Evolutionary conservation across 1,140 invertebrate species (phyloP), one percentile per base, ranked within the genome.

Genomic region (Centruroides sculpturatus): DNA sequence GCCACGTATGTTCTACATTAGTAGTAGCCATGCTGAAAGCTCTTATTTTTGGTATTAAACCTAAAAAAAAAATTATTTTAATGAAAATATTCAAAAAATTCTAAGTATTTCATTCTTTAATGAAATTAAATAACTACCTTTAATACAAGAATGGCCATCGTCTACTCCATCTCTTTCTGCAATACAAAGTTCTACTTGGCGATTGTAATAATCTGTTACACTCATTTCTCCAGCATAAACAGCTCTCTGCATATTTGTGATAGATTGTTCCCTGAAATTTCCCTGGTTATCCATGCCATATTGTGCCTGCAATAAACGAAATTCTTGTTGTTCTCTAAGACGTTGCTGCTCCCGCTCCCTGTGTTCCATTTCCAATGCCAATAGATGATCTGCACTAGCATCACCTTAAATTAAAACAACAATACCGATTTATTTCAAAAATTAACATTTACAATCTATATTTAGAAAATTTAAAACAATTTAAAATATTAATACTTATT

Each of bases 271-370:
- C 48, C 82, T 80, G 74, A 86, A 88, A 47, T 85, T 86, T 46
- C 82, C 83, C 67, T 87, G 84, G 74, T 88, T 86, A 67, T 89
- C 87, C 88, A 92, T 91, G 1, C 89, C 89, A 73, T 90, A 90
- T 70, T 88, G 85, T 10, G 86, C 87, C 67, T 85, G 78, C 11
- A 90, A 70, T 72, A 87, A 74, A 68, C 87, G 84, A 73, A 89
- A 90, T 71, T 90, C 87, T 60, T 83, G 78, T 68, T 88, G 83
- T 70, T 91, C 86, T 49, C 84, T 74, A 59, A 83, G 76, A 57
- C 79, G 80, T 67, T 84, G 78, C 3, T 83, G 84, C 69, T 86
- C 84, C 61, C 82, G 79, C 63, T 89, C 86, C 34, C 74, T 71
- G 61, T 77, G 80, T 67, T 81, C 81, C 70, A 83, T 77, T 64